A percentile compares a stretch with the other conserved stretches of the same genome.
Evolutionary conservation across 1,140 invertebrate species (phyloP).

Genomic region (Magallana angulata): DNA sequence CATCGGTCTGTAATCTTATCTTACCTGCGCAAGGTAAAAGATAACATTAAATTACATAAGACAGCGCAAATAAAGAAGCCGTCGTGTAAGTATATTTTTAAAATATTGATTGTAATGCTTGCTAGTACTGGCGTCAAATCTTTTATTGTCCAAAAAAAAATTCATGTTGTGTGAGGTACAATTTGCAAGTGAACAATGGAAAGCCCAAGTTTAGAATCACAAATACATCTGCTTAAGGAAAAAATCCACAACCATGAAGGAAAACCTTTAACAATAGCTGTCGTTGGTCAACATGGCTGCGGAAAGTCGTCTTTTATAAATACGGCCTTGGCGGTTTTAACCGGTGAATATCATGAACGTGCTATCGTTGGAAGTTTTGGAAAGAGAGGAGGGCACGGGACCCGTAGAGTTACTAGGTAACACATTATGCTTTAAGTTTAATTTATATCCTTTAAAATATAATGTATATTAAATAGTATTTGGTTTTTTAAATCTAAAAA

Average conservation of each 20-base stretch:
- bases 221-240: neutral
- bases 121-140: too few relatives aligned
- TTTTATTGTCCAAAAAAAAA: neutral
- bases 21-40: too few relatives aligned
- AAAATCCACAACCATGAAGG: neutral
- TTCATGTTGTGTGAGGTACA: slow-evolving; percentile 18
- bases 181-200: neutral
- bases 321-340: neutral
- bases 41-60: too few relatives aligned
- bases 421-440: too few relatives aligned
- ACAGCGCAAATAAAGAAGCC: too few relatives aligned
- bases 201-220: neutral
- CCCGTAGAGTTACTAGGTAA: neutral
- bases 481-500: too few relatives aligned
- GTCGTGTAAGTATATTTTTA: too few relatives aligned
- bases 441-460: too few relatives aligned
- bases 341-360: slow-evolving; percentile 10
- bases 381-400: neutral
- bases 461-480: too few relatives aligned
- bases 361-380: neutral
- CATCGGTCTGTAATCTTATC: too few relatives aligned
- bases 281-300: slow-evolving; percentile 5
- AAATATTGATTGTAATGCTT: too few relatives aligned
- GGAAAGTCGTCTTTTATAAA: slow-evolving; percentile 3
- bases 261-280: neutral